Evolutionary conservation across 92 coral and sea anemone genomes (phyloP).

Genomic region (Palythoa grandiflora): DNA sequence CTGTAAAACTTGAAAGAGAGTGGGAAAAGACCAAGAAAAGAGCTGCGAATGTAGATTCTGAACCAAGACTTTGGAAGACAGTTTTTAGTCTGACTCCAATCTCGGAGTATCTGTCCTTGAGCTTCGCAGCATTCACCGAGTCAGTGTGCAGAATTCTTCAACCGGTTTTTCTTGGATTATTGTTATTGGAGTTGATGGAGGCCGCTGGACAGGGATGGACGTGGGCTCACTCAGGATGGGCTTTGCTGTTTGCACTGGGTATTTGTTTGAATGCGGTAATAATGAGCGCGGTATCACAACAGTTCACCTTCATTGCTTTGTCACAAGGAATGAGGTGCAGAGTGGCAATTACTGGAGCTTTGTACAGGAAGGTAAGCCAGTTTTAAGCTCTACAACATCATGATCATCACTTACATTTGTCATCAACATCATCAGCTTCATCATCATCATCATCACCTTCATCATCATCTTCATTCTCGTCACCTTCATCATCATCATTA

Average conservation of each 20-base stretch:
- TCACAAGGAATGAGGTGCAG: constrained; percentile 41
- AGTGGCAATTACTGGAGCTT: constrained; percentile 42
- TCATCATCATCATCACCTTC: too few species aligned
- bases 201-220: constrained; percentile 35
- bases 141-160: constrained; percentile 46
- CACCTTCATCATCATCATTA: too few species aligned
- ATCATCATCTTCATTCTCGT: too few species aligned
- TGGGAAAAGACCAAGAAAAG: constrained; percentile 21
- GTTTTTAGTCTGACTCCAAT: constrained; percentile 21
- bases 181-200: constrained; percentile 42
- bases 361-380: constrained; percentile 29
- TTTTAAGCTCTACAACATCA: not conserved
- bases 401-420: too few species aligned
- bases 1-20: constrained; percentile 37
- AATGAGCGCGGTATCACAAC: constrained; percentile 42
- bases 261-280: constrained; percentile 38
- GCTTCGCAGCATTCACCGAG: constrained; percentile 13
- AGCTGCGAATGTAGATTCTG: not conserved
- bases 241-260: constrained; percentile 32
- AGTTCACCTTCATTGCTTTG: constrained; percentile 30
- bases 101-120: constrained; percentile 20
- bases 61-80: constrained; percentile 41
- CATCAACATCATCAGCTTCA: too few species aligned
- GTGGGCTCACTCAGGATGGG: constrained; percentile 44
- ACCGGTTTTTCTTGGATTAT: constrained; percentile 36